Evolutionary conservation across 2,797 vertebrate species (phyloP).

Genomic region (Moxostoma hubbsi): DNA sequence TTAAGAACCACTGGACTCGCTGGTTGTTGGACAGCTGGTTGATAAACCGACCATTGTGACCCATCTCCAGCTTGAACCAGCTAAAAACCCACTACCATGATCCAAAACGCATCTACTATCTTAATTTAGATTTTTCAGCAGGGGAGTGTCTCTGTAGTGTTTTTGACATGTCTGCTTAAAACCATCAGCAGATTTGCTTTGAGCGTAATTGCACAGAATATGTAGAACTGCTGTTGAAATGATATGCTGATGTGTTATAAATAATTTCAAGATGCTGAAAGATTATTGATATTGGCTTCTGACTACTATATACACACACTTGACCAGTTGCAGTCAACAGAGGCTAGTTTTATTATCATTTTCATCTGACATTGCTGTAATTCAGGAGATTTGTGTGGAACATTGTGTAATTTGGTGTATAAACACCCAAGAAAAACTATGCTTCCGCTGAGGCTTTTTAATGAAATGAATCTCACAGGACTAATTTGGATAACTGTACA

Average conservation of each 20-base stretch:
- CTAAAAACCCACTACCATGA: no score
- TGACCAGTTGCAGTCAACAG: constrained; percentile 28
- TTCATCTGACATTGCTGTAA: constrained; percentile 2
- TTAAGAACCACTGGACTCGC: not conserved
- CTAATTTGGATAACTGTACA: constrained; percentile 21
- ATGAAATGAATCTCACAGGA: constrained; percentile 29
- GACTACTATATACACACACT: constrained; percentile 13
- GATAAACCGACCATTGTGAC: no score
- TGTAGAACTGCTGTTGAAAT: constrained; percentile 33
- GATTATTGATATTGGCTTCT: constrained; percentile 43
- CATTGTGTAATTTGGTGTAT: constrained; percentile 33
- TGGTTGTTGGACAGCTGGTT: no score
- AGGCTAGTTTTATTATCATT: constrained; percentile 17
- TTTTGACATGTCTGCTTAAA: constrained; percentile 36
- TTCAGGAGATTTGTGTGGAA: constrained; percentile 14
- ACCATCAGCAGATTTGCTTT: constrained; percentile 36
- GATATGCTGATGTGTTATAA: constrained; percentile 34
- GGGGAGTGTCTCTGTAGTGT: constrained; percentile 7
- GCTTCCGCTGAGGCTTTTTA: constrained; percentile 39
- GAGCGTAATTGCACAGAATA: constrained; percentile 36
- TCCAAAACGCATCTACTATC: not conserved
- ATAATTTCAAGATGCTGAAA: constrained; percentile 46
- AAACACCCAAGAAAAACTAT: constrained; percentile 44
- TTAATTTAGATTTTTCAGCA: constrained; percentile 2
- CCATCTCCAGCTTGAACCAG: no score